These are phyloP conservation scores for Hirudo medicinalis DNA, from an alignment of 1,140 invertebrate genomes.

Conservation along the genomic window DNA sequence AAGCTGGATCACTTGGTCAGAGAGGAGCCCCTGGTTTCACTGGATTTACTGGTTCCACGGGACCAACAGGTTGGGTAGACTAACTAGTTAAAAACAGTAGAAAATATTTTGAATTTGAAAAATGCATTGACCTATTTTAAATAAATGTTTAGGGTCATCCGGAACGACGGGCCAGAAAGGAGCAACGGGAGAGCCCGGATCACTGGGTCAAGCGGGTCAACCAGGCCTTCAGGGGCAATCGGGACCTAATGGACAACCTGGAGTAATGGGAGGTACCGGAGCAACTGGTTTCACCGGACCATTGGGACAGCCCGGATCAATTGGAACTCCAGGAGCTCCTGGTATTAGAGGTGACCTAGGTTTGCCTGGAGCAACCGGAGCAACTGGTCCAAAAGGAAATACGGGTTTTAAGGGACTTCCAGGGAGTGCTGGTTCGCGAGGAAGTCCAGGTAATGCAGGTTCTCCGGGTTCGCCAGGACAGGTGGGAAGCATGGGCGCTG, in stretches of 20 bases:
- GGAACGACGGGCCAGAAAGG: not conserved
- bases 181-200: conserved; percentile 5
- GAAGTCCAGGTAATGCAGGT: not conserved
- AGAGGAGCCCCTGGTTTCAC: conserved; percentile 4
- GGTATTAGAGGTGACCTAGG: not conserved
- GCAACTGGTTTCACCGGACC: conserved; percentile 9
- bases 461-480: not conserved
- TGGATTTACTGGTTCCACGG: conserved; percentile 20
- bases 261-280: not conserved
- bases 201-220: conserved; percentile 8
- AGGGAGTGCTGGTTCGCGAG: not conserved
- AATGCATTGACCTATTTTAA: not conserved
- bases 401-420: conserved; percentile 3
- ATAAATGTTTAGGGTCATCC: not conserved
- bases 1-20: conserved; percentile 18
- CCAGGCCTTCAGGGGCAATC: conserved; percentile 1
- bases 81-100: not conserved
- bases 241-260: not conserved
- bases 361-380: not conserved
- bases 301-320: not conserved
- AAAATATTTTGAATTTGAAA: not conserved
- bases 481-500: not conserved
- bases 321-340: conserved; percentile 3
- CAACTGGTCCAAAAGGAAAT: not conserved
- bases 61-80: conserved; percentile 11